phyloP scores from a whole-genome alignment of 2,113 vertebrate species.

The Panurus biarmicus region DNA sequence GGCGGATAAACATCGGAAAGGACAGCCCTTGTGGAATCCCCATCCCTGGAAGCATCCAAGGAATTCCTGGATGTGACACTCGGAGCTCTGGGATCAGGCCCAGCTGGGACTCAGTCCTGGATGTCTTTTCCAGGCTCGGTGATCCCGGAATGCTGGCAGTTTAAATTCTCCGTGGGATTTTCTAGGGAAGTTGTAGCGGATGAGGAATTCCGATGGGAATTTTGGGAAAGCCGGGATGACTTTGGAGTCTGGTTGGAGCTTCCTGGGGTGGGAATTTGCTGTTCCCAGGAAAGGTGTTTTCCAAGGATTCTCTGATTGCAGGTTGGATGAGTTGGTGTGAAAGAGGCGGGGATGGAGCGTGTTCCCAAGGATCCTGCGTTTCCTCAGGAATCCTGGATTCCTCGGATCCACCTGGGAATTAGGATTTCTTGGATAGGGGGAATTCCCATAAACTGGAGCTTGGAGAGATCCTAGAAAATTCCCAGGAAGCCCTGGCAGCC shows the following conservation, averaged over 20 bases:
- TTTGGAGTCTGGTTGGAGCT: not conserved
- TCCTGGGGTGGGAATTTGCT: no score
- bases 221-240: not conserved
- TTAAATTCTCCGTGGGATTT: not conserved
- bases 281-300: no score
- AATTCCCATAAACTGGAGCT: no score
- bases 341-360: no score
- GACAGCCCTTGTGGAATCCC: not conserved
- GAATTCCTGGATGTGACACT: not conserved
- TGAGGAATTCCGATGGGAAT: fast-evolving
- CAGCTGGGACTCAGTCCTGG: not conserved
- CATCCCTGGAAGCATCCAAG: not conserved
- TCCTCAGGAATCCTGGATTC: no score
- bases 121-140: not conserved
- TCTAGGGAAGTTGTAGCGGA: not conserved
- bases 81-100: not conserved
- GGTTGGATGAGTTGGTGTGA: no score
- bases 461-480: no score
- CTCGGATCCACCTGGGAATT: no score
- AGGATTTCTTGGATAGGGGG: no score
- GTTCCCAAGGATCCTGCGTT: no score
- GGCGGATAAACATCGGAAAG: not conserved
- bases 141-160: not conserved
- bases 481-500: fast-evolving
- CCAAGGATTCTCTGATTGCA: no score